Percentiles rank a stretch among this genome's conserved stretches.
phyloP scores from a whole-genome alignment of 2,113 vertebrate genomes.

The Syngnathus typhle region DNA sequence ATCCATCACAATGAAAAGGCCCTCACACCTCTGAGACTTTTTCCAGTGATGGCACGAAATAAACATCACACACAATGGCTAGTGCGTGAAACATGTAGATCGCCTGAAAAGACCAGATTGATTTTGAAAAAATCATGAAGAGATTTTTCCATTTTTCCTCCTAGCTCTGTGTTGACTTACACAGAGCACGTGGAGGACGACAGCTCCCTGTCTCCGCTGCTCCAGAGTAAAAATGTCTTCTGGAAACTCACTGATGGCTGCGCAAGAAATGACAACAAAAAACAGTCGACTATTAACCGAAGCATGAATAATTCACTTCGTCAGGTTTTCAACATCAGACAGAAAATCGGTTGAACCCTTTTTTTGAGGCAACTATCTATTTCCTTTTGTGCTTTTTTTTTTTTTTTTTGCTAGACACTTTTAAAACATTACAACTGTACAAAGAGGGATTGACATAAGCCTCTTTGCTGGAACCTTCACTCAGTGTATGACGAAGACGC shows the following conservation, averaged over 20 bases:
- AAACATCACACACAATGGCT: constrained; percentile 75
- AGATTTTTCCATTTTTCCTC: not conserved
- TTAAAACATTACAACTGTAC: not conserved
- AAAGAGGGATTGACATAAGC: not conserved
- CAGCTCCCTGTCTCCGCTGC: constrained; percentile 68
- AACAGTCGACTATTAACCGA: not conserved
- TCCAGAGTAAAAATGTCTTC: constrained; percentile 68
- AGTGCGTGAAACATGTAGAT: constrained; percentile 77
- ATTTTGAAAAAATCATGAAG: not conserved
- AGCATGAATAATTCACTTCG: not conserved
- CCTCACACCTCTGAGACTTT: constrained; percentile 72
- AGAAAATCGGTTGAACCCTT: not conserved
- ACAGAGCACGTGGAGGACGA: constrained; percentile 72
- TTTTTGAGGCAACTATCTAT: not conserved
- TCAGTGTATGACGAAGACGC: constrained; percentile 1
- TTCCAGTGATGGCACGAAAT: constrained; percentile 77
- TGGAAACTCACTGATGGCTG: constrained; percentile 74
- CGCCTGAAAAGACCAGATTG: constrained; percentile 55
- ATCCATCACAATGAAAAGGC: not conserved
- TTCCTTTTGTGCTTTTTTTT: not conserved
- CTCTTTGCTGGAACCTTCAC: not conserved
- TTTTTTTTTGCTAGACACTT: not conserved
- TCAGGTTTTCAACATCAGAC: not conserved
- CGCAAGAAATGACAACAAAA: constrained; percentile 19
- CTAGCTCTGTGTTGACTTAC: constrained; percentile 42